These are phyloP conservation scores for Drosophila insularis DNA, from an alignment of 1,140 invertebrate species.

Conservation along the genomic window DNA sequence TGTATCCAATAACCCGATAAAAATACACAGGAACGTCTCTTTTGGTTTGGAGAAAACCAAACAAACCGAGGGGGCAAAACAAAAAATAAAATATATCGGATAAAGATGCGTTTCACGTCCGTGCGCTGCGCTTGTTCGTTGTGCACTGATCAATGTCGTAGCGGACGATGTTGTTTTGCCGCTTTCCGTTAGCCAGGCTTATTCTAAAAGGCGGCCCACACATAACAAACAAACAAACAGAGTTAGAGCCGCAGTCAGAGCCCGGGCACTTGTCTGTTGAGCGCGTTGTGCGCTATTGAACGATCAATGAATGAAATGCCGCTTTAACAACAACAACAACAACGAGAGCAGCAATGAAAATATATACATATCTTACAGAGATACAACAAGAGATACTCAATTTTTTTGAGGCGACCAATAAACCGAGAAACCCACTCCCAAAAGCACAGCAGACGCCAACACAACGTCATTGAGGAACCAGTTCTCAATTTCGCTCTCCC, in stretches of 20 bases:
- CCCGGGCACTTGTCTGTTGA: conserved; percentile 49
- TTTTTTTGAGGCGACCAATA: conserved; percentile 58
- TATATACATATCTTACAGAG: conserved; percentile 54
- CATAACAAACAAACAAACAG: conserved; percentile 11
- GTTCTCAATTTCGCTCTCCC: conserved; percentile 53
- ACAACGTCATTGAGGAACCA: conserved; percentile 73
- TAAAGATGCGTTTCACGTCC: conserved; percentile 55
- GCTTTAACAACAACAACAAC: conserved; percentile 46
- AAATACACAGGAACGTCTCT: conserved; percentile 50
- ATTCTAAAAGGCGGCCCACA: conserved; percentile 60
- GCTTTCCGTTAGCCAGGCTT: conserved; percentile 71
- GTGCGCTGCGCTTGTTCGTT: conserved; percentile 71
- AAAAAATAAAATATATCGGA: neutral
- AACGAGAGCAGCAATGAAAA: conserved; percentile 28
- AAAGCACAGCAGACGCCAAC: conserved; percentile 57
- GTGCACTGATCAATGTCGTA: conserved; percentile 63
- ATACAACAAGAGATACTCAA: conserved; percentile 44
- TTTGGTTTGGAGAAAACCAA: conserved; percentile 50
- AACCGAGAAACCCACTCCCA: conserved; percentile 77
- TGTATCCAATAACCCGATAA: conserved; percentile 74
- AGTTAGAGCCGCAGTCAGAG: neutral
- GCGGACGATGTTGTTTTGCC: conserved; percentile 49
- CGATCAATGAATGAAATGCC: conserved; percentile 80
- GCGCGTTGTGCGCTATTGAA: conserved; percentile 72
- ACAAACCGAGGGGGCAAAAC: neutral